phyloP scores from a whole-genome alignment of 2,113 vertebrate genomes.

The Ceyx cyanopectus region DNA sequence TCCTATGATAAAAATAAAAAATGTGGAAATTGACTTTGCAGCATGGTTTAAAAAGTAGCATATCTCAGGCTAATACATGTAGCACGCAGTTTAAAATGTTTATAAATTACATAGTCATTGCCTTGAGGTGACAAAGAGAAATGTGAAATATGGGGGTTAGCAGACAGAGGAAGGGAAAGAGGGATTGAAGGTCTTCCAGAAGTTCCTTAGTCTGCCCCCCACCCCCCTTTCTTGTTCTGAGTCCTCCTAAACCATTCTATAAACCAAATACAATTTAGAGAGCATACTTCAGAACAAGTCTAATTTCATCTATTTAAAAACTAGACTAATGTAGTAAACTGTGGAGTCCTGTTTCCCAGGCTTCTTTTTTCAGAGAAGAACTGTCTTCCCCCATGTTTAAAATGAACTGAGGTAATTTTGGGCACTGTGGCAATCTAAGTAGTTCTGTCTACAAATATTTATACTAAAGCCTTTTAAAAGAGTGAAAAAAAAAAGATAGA shows the following conservation, averaged over 20 bases:
- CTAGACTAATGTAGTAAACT: not conserved
- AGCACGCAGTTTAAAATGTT: not conserved
- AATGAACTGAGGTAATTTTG: constrained; percentile 27
- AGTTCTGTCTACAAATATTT: constrained; percentile 24
- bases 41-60: not conserved
- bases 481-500: not conserved
- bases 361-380: not conserved
- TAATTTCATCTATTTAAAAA: constrained; percentile 10
- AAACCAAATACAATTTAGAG: not conserved
- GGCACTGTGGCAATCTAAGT: constrained; percentile 4
- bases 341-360: not conserved
- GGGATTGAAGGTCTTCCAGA: not conserved
- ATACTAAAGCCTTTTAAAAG: constrained; percentile 35
- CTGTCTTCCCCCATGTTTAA: not conserved
- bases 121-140: not conserved
- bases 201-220: not conserved
- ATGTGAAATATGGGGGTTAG: not conserved
- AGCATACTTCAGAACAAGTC: not conserved
- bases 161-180: not conserved
- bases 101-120: not conserved
- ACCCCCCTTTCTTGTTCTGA: not conserved
- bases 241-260: not conserved
- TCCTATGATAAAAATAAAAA: not conserved
- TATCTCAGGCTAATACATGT: not conserved
- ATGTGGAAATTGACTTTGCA: not conserved